phyloP scores from a whole-genome alignment of 1,140 invertebrate genomes.

The Ceratoteleas bidentatus region DNA sequence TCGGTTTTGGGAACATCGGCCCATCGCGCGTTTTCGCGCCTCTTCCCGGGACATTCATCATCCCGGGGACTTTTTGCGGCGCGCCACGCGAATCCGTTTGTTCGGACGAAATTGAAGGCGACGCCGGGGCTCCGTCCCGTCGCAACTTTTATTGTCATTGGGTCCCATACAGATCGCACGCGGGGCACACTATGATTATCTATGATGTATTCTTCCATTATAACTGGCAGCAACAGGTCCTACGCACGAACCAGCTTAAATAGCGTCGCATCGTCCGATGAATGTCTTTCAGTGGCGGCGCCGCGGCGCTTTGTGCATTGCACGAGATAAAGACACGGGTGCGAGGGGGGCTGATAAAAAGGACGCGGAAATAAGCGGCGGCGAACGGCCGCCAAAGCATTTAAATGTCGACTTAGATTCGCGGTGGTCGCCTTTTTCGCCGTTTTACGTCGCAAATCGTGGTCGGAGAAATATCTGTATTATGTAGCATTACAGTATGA shows the following conservation, averaged over 20 bases:
- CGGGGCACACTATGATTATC: constrained; percentile 74
- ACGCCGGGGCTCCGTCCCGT: constrained; percentile 55
- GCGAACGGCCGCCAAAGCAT: background rate
- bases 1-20: too few species aligned
- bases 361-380: background rate
- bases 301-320: constrained; percentile 67
- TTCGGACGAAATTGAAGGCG: constrained; percentile 66
- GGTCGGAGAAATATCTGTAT: too few species aligned
- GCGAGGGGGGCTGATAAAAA: constrained; percentile 28
- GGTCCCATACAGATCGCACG: constrained; percentile 60
- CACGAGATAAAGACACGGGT: constrained; percentile 42
- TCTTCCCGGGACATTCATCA: constrained; percentile 31
- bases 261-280: constrained; percentile 69
- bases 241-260: constrained; percentile 72
- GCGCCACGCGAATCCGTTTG: constrained; percentile 64
- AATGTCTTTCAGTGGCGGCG: constrained; percentile 61
- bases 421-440: too few species aligned
- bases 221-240: constrained; percentile 75
- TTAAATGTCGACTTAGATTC: constrained; percentile 1
- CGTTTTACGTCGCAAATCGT: too few species aligned
- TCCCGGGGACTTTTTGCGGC: constrained; percentile 50
- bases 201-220: constrained; percentile 76
- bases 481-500: too few species aligned
- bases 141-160: constrained; percentile 68
- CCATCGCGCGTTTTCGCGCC: background rate